Conservation (phyloP, 2,113 vertebrate species). For the Ifrita kowaldi region DNA sequence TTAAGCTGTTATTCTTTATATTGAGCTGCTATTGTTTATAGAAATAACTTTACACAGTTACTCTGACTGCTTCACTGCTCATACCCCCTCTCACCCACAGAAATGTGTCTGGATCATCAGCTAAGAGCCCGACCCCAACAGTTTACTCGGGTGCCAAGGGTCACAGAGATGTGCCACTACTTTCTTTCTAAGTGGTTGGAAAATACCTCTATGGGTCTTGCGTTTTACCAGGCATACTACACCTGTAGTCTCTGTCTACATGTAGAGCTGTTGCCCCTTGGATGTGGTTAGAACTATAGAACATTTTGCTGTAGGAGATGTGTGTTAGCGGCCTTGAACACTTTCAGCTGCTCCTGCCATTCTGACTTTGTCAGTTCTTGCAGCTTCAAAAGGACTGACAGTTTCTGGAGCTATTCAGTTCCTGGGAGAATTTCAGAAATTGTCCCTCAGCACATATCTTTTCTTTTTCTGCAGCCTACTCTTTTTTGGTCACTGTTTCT, state of each 20-base stretch:
- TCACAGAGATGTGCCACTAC: neutral
- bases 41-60: neutral
- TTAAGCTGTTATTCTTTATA: neutral
- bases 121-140: neutral
- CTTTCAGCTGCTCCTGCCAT: neutral
- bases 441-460: neutral
- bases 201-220: neutral
- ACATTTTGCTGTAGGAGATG: rapidly evolving
- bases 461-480: neutral
- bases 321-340: neutral
- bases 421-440: neutral
- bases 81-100: rapidly evolving
- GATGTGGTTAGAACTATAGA: neutral
- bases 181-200: neutral
- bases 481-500: neutral
- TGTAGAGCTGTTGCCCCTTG: neutral
- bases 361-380: neutral
- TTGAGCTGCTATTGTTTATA: neutral
- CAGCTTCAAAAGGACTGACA: neutral
- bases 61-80: neutral
- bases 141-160: neutral
- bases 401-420: neutral
- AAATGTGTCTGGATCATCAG: neutral
- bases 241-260: neutral
- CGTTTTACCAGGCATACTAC: neutral